These are phyloP conservation scores for Lampropteryx suffumata DNA, from an alignment of 2,888 invertebrate genomes.

Conservation along the genomic window DNA sequence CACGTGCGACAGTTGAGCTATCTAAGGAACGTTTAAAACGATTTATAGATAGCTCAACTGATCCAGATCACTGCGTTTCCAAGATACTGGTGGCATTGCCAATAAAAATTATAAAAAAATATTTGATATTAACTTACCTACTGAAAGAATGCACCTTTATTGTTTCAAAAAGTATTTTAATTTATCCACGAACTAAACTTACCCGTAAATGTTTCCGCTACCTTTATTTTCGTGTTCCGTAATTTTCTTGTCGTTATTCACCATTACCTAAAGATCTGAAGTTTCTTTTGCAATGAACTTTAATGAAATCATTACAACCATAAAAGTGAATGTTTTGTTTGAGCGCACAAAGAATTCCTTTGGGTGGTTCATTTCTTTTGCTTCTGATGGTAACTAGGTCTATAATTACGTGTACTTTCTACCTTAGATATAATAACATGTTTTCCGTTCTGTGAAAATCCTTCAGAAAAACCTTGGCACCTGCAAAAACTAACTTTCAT, in stretches of 20 bases:
- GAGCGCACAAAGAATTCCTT: constrained; percentile 27
- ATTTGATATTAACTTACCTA: too few relatives aligned
- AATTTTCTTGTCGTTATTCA: constrained; percentile 1
- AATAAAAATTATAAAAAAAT: too few relatives aligned
- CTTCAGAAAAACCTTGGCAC: constrained; percentile 6
- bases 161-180: not conserved
- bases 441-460: constrained; percentile 2
- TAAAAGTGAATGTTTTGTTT: constrained; percentile 30
- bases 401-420: too few relatives aligned
- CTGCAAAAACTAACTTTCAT: too few relatives aligned
- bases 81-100: too few relatives aligned
- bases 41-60: too few relatives aligned
- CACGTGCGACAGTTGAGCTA: too few relatives aligned
- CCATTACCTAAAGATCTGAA: constrained; percentile 4
- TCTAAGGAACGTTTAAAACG: too few relatives aligned
- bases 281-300: constrained; percentile 11
- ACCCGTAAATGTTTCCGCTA: not conserved
- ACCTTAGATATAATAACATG: constrained; percentile 6
- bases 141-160: not conserved
- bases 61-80: too few relatives aligned
- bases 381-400: constrained; percentile 2
- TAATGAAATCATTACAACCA: constrained; percentile 25
- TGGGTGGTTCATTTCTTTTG: constrained; percentile 19
- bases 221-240: not conserved
- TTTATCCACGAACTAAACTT: not conserved